Base-by-base conservation (phyloP, 2,888 invertebrate genomes). In the Digitonthophagus gazella region DNA sequence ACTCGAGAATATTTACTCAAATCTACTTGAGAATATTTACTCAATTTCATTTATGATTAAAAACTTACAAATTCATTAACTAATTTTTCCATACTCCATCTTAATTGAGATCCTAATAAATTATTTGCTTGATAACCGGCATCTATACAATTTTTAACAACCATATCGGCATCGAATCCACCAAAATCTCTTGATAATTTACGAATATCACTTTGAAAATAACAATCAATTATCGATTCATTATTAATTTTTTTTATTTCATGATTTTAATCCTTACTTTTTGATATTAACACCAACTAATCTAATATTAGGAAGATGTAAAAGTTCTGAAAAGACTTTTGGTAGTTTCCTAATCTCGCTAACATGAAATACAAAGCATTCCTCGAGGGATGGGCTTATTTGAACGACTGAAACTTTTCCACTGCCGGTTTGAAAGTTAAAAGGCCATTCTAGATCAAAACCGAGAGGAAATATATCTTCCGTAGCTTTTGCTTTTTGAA, bases 401-500 rank as follows among this genome's bases (percentile, higher is more conserved):
- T 90, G 90, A 64, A 88, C 87, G 1, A 90, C 82, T 0, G 89
- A 85, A 0, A 87, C 85, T 80, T 86, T 88, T 1, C 86, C 88
- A 16, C 86, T 81, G 2, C 88, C 88, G 0, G 86, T 86, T 80
- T 86, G 82, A 75, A 85, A 89, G 68, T 81, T 84, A 75, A 89
- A 89, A 3, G 89, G 88, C 90, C 90, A 90, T 78, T 90, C 90
- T 79, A 89, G 83, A 76, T 90, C 90, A 76, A 90, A 90, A 2
- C 90, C 89, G 71, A 90, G 79, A 2, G 87, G 85, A 54, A 88
- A 80, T 15, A 83, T 72, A 2, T 81, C 81, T 18, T 76, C 76
- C 11, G 72, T 65, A 14, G 78, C 75, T 63, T 81, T 80, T 19
- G 83, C 81, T 70, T 80, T 74, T 68, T 78, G 76, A 85, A 85